These are phyloP conservation scores for Pantherophis guttatus DNA, from an alignment of 2,113 vertebrate species.

Conservation along the genomic window DNA sequence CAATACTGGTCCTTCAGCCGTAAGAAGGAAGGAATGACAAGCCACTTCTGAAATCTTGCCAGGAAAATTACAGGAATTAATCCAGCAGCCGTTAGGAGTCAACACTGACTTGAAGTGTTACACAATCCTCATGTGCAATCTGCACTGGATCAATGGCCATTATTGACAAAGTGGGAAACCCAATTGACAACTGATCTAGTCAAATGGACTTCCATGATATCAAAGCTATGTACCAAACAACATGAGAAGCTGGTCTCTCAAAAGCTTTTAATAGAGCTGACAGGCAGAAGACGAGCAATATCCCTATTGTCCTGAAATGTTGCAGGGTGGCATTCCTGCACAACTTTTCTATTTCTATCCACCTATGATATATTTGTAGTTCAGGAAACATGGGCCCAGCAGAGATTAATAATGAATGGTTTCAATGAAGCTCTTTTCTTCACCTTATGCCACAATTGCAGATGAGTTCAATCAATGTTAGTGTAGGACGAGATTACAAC, in stretches of 20 bases:
- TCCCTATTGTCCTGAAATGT: not conserved
- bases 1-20: not conserved
- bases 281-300: not conserved
- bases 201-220: not conserved
- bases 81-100: not conserved
- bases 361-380: not conserved
- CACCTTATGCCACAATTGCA: not conserved
- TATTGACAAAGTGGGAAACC: not conserved
- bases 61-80: not conserved
- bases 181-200: not conserved
- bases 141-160: not conserved
- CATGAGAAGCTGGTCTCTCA: not conserved
- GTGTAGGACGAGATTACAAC: not conserved
- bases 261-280: not conserved
- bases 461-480: not conserved
- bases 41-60: not conserved
- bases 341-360: not conserved
- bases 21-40: not conserved
- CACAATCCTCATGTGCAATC: not conserved
- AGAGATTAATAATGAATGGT: not conserved
- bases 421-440: not conserved
- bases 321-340: not conserved
- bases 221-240: not conserved
- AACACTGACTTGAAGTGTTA: not conserved
- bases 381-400: not conserved